These are phyloP conservation scores for Zaprionus nigranus DNA, from an alignment of 1,140 invertebrate genomes.

Conservation along the genomic window DNA sequence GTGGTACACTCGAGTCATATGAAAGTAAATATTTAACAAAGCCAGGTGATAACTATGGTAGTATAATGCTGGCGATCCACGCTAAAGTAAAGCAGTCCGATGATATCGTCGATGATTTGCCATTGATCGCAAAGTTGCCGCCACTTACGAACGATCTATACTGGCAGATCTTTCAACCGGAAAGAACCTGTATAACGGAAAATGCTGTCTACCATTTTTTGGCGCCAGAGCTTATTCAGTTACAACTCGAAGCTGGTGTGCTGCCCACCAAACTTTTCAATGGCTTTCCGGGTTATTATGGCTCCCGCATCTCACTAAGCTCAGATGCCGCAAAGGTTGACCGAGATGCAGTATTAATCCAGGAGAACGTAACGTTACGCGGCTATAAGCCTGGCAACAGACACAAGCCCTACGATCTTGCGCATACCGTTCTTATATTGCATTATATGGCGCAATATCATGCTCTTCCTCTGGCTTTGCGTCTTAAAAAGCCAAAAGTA, in stretches of 20 bases:
- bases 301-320: constrained; percentile 85
- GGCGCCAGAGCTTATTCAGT: constrained; percentile 85
- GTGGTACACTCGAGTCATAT: constrained; percentile 59
- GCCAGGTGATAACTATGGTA: constrained; percentile 87
- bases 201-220: constrained; percentile 86
- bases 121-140: constrained; percentile 87
- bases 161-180: constrained; percentile 86
- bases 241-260: constrained; percentile 85
- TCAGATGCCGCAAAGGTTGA: constrained; percentile 84
- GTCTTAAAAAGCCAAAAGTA: constrained; percentile 85
- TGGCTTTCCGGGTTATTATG: constrained; percentile 86
- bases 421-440: constrained; percentile 85
- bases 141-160: constrained; percentile 86
- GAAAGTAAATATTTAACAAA: constrained; percentile 84
- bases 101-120: constrained; percentile 75
- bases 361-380: constrained; percentile 86
- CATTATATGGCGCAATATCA: constrained; percentile 86
- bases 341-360: constrained; percentile 86
- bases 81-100: constrained; percentile 56
- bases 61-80: constrained; percentile 85
- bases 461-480: constrained; percentile 86
- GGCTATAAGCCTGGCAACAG: constrained; percentile 86
- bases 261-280: constrained; percentile 83
- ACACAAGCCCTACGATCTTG: constrained; percentile 85
- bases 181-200: constrained; percentile 87